Base-by-base conservation (phyloP, 1,140 invertebrate species). In the Calephelis virginiensis region DNA sequence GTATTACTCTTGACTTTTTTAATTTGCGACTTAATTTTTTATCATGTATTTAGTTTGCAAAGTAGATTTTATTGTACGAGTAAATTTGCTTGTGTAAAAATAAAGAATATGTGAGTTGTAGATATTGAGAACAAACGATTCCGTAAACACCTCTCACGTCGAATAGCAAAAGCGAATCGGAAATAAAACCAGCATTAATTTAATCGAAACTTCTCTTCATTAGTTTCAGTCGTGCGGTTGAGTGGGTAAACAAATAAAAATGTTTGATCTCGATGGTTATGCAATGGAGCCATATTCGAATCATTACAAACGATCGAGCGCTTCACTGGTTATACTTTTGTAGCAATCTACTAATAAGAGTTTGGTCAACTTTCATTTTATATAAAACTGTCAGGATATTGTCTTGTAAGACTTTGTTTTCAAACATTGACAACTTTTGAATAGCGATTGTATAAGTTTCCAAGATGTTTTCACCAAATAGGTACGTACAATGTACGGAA, bases 131-230 rank as follows among this genome's bases (percentile, higher is more conserved):
- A 47, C 14, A 62, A 62, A 59, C 53, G 53, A 38, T 59, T 59
- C 28, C 37, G 53, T 28, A 37, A 56, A 56, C 53, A 56, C 53
- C 53, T 56, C 68, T 69, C 69, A 74, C 72, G 65, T 72, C 74
- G 60, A 74, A 69, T 66, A 71, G 67, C 63, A 76, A 74, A 77
- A 78, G 75, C 71, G 72, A 78, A 81, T 78, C 72, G 75, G 67
- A 82, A 85, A 86, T 86, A 85, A 83, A 89, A 86, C 72, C 77
- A 66, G 75, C 82, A 84, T 86, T 87, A 87, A 89, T 85, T 89
- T 86, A 84, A 87, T 84, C 78, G 81, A 84, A 85, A 81, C 80
- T 86, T 75, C 82, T 85, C 85, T 86, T 87, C 84, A 89, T 87
- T 86, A 86, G 83, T 89, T 89, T 82, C 80, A 86, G 75, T 74